Percentiles rank a stretch among this genome's conserved stretches.
Conservation (phyloP, 2,797 vertebrate genomes). For the Aplochiton taeniatus region DNA sequence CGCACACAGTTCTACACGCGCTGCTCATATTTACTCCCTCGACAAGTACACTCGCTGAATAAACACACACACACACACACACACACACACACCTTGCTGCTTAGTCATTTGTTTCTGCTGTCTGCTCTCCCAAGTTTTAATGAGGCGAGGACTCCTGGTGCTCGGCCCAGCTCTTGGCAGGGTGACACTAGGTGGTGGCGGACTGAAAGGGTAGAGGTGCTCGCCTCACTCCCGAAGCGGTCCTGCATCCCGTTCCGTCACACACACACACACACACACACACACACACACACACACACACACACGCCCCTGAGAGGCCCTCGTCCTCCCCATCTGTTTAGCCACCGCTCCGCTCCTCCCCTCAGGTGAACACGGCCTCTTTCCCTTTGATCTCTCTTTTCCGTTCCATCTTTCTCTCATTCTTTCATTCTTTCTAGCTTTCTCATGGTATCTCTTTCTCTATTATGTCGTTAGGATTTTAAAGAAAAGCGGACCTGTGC, state of each 20-base stretch:
- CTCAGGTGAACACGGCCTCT: not conserved
- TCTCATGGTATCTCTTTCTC: conserved; percentile 24
- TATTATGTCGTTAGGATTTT: too few relatives aligned
- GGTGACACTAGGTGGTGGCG: conserved; percentile 53
- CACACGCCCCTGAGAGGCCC: conserved; percentile 31
- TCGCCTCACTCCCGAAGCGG: conserved; percentile 41
- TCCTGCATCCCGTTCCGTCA: conserved; percentile 44
- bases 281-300: conserved; percentile 34
- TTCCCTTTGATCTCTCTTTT: not conserved
- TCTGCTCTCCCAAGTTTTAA: conserved; percentile 65
- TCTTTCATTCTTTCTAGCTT: conserved; percentile 18
- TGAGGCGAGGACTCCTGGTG: conserved; percentile 61
- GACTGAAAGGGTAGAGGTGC: conserved; percentile 55
- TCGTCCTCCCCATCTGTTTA: conserved; percentile 4
- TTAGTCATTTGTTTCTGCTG: conserved; percentile 72
- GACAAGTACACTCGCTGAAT: conserved; percentile 11
- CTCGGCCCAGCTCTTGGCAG: conserved; percentile 36
- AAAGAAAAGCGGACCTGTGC: conserved; percentile 19
- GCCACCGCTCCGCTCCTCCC: not conserved
- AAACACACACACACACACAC: conserved; percentile 8
- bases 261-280: too few relatives aligned
- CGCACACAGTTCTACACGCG: conserved; percentile 1
- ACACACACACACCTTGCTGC: conserved; percentile 35
- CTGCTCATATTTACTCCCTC: not conserved
- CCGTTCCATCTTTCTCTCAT: conserved; percentile 4